Evolutionary conservation across 2,888 invertebrate genomes (phyloP).

Genomic region (Brassicogethes aeneus): DNA sequence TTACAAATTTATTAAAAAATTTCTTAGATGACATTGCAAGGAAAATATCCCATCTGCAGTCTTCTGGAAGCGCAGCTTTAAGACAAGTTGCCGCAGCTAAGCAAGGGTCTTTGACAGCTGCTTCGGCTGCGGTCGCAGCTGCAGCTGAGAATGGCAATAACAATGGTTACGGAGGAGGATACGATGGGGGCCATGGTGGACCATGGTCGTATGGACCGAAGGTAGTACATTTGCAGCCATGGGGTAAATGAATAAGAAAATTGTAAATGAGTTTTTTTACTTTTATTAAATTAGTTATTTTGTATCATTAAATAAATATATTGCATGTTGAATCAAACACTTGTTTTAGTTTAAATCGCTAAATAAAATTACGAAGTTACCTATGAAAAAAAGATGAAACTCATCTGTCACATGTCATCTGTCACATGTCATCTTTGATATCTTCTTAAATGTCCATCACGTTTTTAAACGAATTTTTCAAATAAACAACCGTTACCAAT

Average conservation of each 20-base stretch:
- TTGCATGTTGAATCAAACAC: no score
- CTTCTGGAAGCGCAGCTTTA: conserved; percentile 19
- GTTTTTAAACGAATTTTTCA: no score
- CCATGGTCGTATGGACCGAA: conserved; percentile 19
- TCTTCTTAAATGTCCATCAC: no score
- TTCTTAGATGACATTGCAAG: conserved; percentile 23
- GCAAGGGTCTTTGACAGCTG: conserved; percentile 24
- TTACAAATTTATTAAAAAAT: conserved; percentile 1
- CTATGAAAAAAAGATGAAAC: no score
- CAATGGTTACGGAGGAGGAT: conserved; percentile 5
- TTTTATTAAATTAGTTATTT: no score
- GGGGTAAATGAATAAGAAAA: conserved; percentile 15
- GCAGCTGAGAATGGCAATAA: conserved; percentile 8
- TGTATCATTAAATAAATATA: no score
- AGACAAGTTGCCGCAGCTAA: conserved; percentile 22
- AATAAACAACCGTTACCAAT: no score
- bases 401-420: no score
- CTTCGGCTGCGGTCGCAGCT: conserved; percentile 26
- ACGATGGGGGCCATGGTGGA: conserved; percentile 8
- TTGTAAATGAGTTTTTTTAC: no score
- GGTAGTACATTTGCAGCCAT: conserved; percentile 21
- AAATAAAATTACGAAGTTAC: no score
- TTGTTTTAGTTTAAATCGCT: no score
- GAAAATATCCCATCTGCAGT: conserved; percentile 22
- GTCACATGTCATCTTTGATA: no score